phyloP scores from a whole-genome alignment of 2,888 invertebrate genomes.

The Lathronympha strigana region DNA sequence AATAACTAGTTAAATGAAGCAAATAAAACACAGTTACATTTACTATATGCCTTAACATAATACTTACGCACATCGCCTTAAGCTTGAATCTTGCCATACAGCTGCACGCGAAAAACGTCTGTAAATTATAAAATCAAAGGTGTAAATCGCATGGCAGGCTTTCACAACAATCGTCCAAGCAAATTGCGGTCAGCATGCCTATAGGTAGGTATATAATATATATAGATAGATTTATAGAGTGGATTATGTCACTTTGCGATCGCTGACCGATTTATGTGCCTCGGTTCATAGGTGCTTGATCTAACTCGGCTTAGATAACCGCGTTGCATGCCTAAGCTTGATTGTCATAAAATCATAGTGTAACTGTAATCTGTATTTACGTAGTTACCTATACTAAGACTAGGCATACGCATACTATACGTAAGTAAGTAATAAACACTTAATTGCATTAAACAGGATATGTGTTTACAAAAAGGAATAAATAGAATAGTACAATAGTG shows the following conservation, averaged over 20 bases:
- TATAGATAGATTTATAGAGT: slow-evolving; percentile 33
- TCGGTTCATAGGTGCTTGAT: slow-evolving; percentile 68
- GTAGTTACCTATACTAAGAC: no score
- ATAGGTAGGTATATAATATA: not conserved
- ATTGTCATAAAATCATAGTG: not conserved
- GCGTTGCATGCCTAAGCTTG: slow-evolving; percentile 41
- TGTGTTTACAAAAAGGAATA: no score
- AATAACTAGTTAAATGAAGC: not conserved
- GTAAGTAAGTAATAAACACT: no score
- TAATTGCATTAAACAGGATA: no score
- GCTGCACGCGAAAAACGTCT: not conserved
- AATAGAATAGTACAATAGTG: no score
- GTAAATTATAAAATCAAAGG: not conserved
- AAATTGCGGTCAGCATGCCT: slow-evolving; percentile 8
- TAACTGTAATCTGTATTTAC: not conserved
- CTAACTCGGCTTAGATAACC: slow-evolving; percentile 50
- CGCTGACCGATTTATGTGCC: slow-evolving; percentile 63
- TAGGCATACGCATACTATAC: no score
- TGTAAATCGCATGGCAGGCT: not conserved
- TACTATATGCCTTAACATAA: not conserved
- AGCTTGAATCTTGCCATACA: not conserved
- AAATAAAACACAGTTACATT: not conserved
- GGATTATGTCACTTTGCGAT: slow-evolving; percentile 50
- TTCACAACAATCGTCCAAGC: not conserved
- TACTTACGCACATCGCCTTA: not conserved